Evolutionary conservation across 2,888 invertebrate species (phyloP).

Genomic region (Hesperia comma): DNA sequence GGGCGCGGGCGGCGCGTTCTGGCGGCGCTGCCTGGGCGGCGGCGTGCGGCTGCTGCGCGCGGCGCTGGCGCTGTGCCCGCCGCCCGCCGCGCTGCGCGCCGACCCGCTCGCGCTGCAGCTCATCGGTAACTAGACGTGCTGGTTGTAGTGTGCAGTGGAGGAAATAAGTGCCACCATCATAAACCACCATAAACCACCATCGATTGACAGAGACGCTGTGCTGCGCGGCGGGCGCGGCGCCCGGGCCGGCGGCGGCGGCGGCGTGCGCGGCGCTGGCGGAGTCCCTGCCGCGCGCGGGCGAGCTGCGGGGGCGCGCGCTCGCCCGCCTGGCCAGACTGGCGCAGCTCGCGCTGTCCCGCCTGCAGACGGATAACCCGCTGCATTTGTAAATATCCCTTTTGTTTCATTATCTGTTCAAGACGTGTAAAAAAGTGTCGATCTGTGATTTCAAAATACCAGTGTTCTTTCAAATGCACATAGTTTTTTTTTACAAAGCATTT

Average conservation of each 20-base stretch:
- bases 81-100: constrained; percentile 63
- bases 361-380: constrained; percentile 67
- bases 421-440: too few relatives aligned
- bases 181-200: constrained; percentile 1
- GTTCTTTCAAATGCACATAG: too few relatives aligned
- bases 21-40: constrained; percentile 73
- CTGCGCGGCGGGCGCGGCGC: constrained; percentile 68
- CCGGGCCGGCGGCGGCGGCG: constrained; percentile 52
- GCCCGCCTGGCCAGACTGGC: constrained; percentile 71
- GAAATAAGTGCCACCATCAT: too few relatives aligned
- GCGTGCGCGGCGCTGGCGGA: constrained; percentile 52
- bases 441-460: too few relatives aligned
- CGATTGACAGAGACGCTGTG: constrained; percentile 61
- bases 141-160: too few relatives aligned
- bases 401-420: too few relatives aligned
- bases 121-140: too few relatives aligned
- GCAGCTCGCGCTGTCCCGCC: constrained; percentile 62
- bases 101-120: constrained; percentile 67
- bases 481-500: too few relatives aligned
- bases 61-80: constrained; percentile 66
- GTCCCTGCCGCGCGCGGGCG: constrained; percentile 62
- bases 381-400: constrained; percentile 60
- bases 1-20: constrained; percentile 66
- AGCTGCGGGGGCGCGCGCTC: constrained; percentile 68
- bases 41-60: constrained; percentile 75